These are phyloP conservation scores for Chlamydotis undulata DNA, from an alignment of 2,113 vertebrate genomes.

Conservation along the genomic window DNA sequence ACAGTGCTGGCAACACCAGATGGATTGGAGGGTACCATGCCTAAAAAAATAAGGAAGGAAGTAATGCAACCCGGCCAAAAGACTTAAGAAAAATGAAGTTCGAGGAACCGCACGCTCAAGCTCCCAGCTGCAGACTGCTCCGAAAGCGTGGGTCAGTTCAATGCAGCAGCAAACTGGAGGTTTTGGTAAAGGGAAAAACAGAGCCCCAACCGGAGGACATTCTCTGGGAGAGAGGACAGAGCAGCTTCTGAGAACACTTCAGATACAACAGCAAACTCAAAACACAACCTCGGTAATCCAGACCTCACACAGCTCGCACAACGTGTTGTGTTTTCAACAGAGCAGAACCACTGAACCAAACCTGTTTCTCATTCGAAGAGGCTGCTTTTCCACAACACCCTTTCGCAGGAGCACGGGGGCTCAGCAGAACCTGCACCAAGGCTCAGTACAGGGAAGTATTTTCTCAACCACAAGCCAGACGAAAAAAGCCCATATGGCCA, in stretches of 20 bases:
- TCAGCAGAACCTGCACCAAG: background rate
- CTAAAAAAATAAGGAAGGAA: background rate
- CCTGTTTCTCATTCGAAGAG: background rate
- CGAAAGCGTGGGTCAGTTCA: fast-evolving
- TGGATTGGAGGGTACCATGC: background rate
- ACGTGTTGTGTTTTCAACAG: fast-evolving
- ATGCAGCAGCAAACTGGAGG: background rate
- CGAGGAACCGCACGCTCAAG: fast-evolving
- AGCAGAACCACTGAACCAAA: background rate
- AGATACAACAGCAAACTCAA: background rate
- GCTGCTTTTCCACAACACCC: background rate
- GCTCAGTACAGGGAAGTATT: fast-evolving
- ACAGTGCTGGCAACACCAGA: fast-evolving
- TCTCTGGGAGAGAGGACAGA: background rate
- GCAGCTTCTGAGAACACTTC: fast-evolving
- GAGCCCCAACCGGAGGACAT: background rate
- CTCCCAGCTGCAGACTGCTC: background rate
- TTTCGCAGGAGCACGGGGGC: background rate
- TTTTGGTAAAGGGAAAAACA: background rate
- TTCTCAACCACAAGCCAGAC: background rate
- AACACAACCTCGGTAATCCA: background rate
- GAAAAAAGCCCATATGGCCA: fast-evolving
- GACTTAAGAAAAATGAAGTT: background rate
- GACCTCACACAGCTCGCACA: background rate
- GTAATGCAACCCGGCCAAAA: background rate